Conservation (phyloP, 2,797 vertebrate genomes). For the Helostoma temminkii region DNA sequence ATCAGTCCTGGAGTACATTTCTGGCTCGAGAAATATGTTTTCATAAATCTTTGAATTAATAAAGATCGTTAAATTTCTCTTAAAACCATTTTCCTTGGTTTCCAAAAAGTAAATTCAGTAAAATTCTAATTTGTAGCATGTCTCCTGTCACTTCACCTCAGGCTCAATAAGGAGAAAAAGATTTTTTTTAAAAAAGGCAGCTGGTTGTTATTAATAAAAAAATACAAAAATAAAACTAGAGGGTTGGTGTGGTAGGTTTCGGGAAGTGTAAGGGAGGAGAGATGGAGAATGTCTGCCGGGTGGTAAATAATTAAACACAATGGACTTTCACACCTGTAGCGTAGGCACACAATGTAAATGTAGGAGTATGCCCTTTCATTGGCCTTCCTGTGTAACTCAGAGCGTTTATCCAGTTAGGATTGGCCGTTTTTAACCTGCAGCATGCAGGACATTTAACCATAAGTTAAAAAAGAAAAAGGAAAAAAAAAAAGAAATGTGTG, state of each 20-base stretch:
- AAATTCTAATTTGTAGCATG: not conserved
- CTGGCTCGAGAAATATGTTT: too few species aligned
- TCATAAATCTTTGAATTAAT: too few species aligned
- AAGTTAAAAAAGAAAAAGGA: too few species aligned
- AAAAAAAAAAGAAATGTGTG: too few species aligned
- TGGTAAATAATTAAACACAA: conserved; percentile 85
- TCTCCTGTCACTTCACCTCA: not conserved
- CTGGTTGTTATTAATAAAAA: conserved; percentile 15
- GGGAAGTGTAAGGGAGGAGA: conserved; percentile 68
- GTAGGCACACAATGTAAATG: conserved; percentile 68
- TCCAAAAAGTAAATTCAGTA: not conserved
- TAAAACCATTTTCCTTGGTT: too few species aligned
- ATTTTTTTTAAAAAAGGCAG: not conserved
- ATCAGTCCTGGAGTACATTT: too few species aligned
- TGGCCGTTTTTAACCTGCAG: conserved; percentile 64
- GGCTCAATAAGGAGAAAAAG: conserved; percentile 2
- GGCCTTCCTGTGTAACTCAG: conserved; percentile 65
- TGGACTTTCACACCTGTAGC: conserved; percentile 85
- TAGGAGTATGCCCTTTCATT: conserved; percentile 69
- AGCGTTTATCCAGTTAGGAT: conserved; percentile 25
- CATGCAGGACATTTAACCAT: conserved; percentile 44
- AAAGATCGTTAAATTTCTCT: too few species aligned
- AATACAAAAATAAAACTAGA: too few species aligned
- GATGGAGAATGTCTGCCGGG: conserved; percentile 66
- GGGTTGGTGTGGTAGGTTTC: conserved; percentile 38